A percentile compares a stretch with the other conserved stretches of the same genome.
Evolutionary conservation across 2,113 vertebrate species (phyloP).

Genomic region (Vireo altiloquus): DNA sequence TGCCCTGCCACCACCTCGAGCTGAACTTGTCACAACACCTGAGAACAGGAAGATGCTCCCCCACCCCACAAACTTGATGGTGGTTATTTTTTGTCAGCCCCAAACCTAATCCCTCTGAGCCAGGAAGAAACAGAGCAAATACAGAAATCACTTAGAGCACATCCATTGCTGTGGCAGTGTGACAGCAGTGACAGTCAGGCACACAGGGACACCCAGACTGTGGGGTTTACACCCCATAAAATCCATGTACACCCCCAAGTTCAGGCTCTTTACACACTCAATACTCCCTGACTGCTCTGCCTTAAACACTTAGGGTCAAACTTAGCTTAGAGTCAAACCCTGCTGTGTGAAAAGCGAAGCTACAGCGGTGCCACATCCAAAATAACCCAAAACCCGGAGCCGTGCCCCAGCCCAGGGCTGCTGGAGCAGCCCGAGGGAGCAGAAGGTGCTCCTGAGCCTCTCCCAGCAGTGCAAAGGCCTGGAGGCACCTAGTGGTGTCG

Average conservation of each 20-base stretch:
- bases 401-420: rapidly evolving
- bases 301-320: neutral
- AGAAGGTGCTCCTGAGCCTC: neutral
- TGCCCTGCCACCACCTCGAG: neutral
- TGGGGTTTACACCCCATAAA: neutral
- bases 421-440: neutral
- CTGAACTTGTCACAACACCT: rapidly evolving
- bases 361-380: rapidly evolving
- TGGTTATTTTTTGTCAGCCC: neutral
- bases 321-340: neutral
- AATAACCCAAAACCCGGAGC: rapidly evolving
- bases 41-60: rapidly evolving
- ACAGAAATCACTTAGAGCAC: neutral
- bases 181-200: neutral
- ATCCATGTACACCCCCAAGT: rapidly evolving
- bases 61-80: rapidly evolving
- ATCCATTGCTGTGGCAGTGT: neutral
- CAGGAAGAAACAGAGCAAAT: neutral
- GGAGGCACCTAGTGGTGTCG: slow-evolving; percentile 47
- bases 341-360: neutral
- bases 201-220: neutral
- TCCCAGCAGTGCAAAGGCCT: slow-evolving; percentile 35
- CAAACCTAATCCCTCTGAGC: neutral
- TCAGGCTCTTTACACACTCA: neutral
- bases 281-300: neutral